These are phyloP conservation scores for Gymnorhina tibicen DNA, from an alignment of 2,113 vertebrate species.

Conservation along the genomic window DNA sequence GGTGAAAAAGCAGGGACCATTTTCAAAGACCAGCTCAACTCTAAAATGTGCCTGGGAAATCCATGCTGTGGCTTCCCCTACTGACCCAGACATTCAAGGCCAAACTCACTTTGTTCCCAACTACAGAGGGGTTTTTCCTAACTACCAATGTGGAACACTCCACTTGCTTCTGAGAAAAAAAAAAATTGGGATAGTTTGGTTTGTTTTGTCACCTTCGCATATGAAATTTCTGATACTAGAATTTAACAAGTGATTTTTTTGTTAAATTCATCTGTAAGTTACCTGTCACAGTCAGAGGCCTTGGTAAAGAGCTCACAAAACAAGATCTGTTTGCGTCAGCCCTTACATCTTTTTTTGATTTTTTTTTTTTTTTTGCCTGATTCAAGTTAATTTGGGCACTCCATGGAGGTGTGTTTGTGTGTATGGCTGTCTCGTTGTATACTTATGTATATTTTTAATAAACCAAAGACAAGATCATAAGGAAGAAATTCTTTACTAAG, in stretches of 20 bases:
- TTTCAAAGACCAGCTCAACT: background rate
- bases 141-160: background rate
- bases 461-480: background rate
- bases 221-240: background rate
- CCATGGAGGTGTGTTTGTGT: background rate
- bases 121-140: background rate
- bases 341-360: background rate
- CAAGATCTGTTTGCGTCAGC: background rate
- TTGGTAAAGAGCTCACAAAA: background rate
- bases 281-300: background rate
- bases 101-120: background rate
- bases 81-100: background rate
- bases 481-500: background rate
- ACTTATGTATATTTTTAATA: background rate
- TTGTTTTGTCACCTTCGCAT: background rate
- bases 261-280: background rate
- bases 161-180: background rate
- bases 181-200: background rate
- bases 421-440: accelerated
- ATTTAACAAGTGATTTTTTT: background rate
- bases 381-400: background rate
- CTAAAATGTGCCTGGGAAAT: background rate
- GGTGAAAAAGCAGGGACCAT: background rate
- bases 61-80: background rate
- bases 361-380: background rate